phyloP scores from a whole-genome alignment of 1,140 invertebrate genomes.

The Cydia amplana region DNA sequence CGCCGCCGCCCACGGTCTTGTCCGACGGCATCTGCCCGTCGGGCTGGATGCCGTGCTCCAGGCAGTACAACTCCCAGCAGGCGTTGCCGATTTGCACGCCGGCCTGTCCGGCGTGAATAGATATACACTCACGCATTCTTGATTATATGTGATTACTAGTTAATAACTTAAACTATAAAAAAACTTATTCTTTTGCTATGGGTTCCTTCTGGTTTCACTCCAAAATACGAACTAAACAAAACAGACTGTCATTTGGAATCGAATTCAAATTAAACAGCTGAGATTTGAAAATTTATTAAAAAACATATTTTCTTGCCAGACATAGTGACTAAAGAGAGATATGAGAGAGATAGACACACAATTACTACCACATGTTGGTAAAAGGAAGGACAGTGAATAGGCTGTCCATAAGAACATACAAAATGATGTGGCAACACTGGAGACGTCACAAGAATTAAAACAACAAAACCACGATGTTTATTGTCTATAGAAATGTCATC shows the following conservation, averaged over 20 bases:
- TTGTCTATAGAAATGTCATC: too few species aligned
- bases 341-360: not conserved
- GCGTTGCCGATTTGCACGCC: constrained; percentile 95
- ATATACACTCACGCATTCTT: constrained; percentile 83
- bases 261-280: constrained; percentile 20
- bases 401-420: too few species aligned
- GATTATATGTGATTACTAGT: constrained; percentile 36
- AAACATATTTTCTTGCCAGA: constrained; percentile 33
- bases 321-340: not conserved
- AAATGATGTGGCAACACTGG: too few species aligned
- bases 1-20: constrained; percentile 83
- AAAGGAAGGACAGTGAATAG: too few species aligned
- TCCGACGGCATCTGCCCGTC: constrained; percentile 85
- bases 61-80: constrained; percentile 93
- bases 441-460: too few species aligned
- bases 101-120: constrained; percentile 86
- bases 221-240: constrained; percentile 39
- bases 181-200: constrained; percentile 31
- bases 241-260: constrained; percentile 32
- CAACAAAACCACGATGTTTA: too few species aligned
- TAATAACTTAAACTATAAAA: constrained; percentile 31
- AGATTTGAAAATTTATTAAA: constrained; percentile 7
- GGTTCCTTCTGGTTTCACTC: constrained; percentile 39
- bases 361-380: not conserved
- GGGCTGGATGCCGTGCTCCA: constrained; percentile 95